phyloP scores from a whole-genome alignment of 2,888 invertebrate genomes.

The Drosophila nr. medialis region DNA sequence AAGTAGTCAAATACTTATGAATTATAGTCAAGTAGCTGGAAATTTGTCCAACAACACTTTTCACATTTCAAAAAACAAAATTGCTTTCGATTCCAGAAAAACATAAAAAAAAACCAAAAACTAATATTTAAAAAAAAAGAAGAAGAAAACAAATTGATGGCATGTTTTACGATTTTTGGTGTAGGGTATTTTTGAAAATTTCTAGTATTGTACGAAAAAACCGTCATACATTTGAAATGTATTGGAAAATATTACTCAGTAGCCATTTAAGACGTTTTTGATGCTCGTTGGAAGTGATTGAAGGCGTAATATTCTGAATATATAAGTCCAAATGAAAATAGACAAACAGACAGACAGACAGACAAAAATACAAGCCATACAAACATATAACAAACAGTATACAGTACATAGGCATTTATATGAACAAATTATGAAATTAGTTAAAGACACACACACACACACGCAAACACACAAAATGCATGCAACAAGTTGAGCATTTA shows the following conservation, averaged over 20 bases:
- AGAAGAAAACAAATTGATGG: constrained; percentile 3
- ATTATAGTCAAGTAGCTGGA: constrained; percentile 51
- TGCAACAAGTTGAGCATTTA: constrained; percentile 74
- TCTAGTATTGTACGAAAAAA: constrained; percentile 32
- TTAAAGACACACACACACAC: constrained; percentile 31
- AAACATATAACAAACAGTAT: constrained; percentile 33
- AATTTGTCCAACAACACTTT: constrained; percentile 46
- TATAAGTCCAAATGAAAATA: constrained; percentile 38
- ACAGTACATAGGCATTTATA: constrained; percentile 66
- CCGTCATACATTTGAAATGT: constrained; percentile 69
- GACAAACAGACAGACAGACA: constrained; percentile 21
- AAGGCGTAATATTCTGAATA: constrained; percentile 51
- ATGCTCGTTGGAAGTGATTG: constrained; percentile 35
- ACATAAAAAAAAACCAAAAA: constrained; percentile 15
- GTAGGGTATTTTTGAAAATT: constrained; percentile 53
- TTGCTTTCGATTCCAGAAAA: constrained; percentile 19
- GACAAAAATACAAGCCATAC: constrained; percentile 41
- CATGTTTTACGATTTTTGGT: constrained; percentile 39
- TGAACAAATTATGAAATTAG: constrained; percentile 42
- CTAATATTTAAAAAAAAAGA: constrained; percentile 5
- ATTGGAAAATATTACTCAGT: constrained; percentile 45
- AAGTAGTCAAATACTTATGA: constrained; percentile 39
- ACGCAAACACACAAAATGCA: constrained; percentile 59
- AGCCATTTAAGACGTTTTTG: constrained; percentile 41
- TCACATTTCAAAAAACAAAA: constrained; percentile 16